phyloP scores from a whole-genome alignment of 2,113 vertebrate species.

The Puma concolor region DNA sequence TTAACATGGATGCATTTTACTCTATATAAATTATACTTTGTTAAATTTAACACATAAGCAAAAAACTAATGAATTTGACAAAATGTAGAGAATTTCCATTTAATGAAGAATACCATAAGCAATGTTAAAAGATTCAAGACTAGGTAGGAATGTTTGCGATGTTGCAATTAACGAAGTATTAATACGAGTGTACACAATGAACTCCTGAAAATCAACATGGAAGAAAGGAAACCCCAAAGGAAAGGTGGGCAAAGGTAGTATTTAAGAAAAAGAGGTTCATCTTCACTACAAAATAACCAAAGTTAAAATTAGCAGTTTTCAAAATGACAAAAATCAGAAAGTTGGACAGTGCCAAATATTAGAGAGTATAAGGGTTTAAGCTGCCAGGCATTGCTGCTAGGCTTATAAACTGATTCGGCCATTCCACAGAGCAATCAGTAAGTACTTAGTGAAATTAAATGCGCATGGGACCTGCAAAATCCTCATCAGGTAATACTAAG shows the following conservation, averaged over 20 bases:
- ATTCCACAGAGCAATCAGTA: not conserved
- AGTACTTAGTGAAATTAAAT: not conserved
- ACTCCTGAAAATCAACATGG: not conserved
- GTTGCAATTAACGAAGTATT: not conserved
- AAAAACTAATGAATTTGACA: not conserved
- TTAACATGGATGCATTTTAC: not conserved
- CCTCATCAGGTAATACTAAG: not conserved
- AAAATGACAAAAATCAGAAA: conserved; percentile 30
- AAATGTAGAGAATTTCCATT: conserved; percentile 13
- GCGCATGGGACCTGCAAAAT: not conserved
- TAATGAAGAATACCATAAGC: not conserved
- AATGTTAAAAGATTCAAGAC: not conserved
- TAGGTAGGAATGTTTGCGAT: not conserved
- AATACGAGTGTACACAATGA: not conserved
- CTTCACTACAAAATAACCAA: not conserved
- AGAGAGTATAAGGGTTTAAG: not conserved
- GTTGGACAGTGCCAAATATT: not conserved
- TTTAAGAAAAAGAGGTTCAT: not conserved
- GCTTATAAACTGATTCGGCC: not conserved
- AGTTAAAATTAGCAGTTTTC: conserved; percentile 37
- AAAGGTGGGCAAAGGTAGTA: not conserved
- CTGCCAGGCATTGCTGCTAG: not conserved
- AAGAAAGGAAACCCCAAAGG: not conserved
- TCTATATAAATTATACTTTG: not conserved
- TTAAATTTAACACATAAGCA: conserved; percentile 4